Conservation (phyloP, 64 coral and sea anemone genomes). For the Pocillopora damicornis region DNA sequence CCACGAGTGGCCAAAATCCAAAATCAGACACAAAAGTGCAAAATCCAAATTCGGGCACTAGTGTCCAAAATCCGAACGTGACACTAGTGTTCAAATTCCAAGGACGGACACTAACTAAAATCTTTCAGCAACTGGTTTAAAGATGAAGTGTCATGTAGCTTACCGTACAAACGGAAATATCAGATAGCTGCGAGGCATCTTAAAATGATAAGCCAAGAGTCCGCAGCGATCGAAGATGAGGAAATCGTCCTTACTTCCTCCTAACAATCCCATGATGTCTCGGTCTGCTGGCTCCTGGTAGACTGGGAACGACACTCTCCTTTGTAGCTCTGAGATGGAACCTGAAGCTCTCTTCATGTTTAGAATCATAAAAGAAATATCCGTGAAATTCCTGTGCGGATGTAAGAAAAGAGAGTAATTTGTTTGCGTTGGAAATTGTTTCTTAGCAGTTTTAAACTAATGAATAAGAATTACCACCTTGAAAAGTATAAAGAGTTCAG, state of each 20-base stretch:
- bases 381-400: background rate
- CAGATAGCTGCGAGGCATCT: conserved; percentile 41
- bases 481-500: too few species aligned
- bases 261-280: conserved; percentile 38
- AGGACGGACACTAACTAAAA: too few species aligned
- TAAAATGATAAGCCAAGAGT: conserved; percentile 35
- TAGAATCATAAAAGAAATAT: conserved; percentile 4
- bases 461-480: too few species aligned
- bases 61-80: too few species aligned
- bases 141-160: background rate
- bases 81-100: too few species aligned
- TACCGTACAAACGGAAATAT: conserved; percentile 5
- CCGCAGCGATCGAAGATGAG: conserved; percentile 58
- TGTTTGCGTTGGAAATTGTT: too few species aligned
- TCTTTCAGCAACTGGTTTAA: background rate
- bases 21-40: too few species aligned
- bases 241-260: conserved; percentile 54
- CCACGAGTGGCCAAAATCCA: too few species aligned
- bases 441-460: too few species aligned
- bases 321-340: background rate
- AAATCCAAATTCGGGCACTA: too few species aligned
- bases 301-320: conserved; percentile 44
- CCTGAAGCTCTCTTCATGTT: conserved; percentile 6
- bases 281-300: conserved; percentile 45
- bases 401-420: background rate